A percentile compares a stretch with the other conserved stretches of the same genome.
Conservation (phyloP, 1,140 invertebrate species). For the Drosophila prosaltans region DNA sequence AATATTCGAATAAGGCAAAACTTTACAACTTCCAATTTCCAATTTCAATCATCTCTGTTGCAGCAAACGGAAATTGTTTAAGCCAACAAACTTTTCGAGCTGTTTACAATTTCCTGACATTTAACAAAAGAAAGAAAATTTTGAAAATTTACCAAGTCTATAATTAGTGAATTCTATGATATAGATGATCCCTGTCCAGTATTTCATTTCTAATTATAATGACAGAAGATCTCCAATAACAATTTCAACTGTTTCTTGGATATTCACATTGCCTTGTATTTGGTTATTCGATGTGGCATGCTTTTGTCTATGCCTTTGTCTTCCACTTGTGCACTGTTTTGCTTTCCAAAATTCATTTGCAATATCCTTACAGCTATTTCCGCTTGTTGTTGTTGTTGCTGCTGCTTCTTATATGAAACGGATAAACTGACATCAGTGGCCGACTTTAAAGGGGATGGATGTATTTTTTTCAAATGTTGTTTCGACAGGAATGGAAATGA, state of each 20-base stretch:
- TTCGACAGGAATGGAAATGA: too few relatives aligned
- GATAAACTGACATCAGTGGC: constrained; percentile 71
- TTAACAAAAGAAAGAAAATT: constrained; percentile 24
- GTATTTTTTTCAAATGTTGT: too few relatives aligned
- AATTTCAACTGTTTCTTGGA: constrained; percentile 47
- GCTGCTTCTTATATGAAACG: constrained; percentile 43
- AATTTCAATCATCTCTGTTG: neutral
- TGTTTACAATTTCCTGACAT: constrained; percentile 60
- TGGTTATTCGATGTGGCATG: constrained; percentile 7
- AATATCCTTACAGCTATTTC: constrained; percentile 78
- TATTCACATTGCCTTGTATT: constrained; percentile 24
- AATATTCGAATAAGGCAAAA: constrained; percentile 46
- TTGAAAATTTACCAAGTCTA: constrained; percentile 22
- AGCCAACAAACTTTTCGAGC: constrained; percentile 45
- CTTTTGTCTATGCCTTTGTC: constrained; percentile 20
- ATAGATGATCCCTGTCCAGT: constrained; percentile 21
- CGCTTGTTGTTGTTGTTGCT: constrained; percentile 67
- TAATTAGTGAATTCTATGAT: constrained; percentile 46
- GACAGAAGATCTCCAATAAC: neutral
- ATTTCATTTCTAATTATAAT: constrained; percentile 49
- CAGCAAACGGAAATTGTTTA: constrained; percentile 53
- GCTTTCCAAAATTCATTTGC: constrained; percentile 59
- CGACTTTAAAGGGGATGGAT: neutral
- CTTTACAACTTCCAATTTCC: constrained; percentile 24
- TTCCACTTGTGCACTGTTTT: constrained; percentile 38